Evolutionary conservation across 2,797 vertebrate genomes (phyloP).

Genomic region (Orestias chungarensis): DNA sequence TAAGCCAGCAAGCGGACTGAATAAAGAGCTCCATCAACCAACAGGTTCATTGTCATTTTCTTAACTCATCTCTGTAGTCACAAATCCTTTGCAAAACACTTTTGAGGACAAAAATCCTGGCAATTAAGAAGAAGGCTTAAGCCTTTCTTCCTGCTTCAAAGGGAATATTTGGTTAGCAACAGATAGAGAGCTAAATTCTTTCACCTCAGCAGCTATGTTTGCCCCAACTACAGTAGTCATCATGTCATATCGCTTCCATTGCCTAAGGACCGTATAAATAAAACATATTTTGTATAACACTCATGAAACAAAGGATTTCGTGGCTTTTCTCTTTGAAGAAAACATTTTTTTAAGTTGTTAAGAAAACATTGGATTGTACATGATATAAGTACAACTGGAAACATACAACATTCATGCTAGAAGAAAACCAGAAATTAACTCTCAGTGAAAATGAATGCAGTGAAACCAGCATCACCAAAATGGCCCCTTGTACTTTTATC

Average conservation of each 20-base stretch:
- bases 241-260: neutral
- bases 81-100: slow-evolving; percentile 34
- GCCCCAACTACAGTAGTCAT: slow-evolving; percentile 9
- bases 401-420: slow-evolving; percentile 6
- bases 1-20: slow-evolving; percentile 19
- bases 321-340: neutral
- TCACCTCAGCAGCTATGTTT: slow-evolving; percentile 19
- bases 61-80: slow-evolving; percentile 33
- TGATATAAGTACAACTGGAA: neutral
- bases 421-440: slow-evolving; percentile 14
- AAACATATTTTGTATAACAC: slow-evolving; percentile 23
- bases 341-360: neutral
- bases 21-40: slow-evolving; percentile 24
- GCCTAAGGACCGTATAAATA: slow-evolving; percentile 10
- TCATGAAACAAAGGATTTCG: slow-evolving; percentile 9
- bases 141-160: slow-evolving; percentile 42
- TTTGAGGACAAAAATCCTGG: slow-evolving; percentile 29
- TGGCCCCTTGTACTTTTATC: slow-evolving; percentile 4
- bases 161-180: slow-evolving; percentile 21
- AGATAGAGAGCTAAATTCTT: slow-evolving; percentile 14
- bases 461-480: slow-evolving; percentile 2
- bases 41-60: slow-evolving; percentile 30
- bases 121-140: slow-evolving; percentile 35
- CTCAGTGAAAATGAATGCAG: neutral
- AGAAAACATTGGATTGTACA: slow-evolving; percentile 3